Percentiles rank a stretch among this genome's conserved stretches.
These are phyloP conservation scores for Parnassius mnemosyne DNA, from an alignment of 2,888 invertebrate species.

Conservation along the genomic window DNA sequence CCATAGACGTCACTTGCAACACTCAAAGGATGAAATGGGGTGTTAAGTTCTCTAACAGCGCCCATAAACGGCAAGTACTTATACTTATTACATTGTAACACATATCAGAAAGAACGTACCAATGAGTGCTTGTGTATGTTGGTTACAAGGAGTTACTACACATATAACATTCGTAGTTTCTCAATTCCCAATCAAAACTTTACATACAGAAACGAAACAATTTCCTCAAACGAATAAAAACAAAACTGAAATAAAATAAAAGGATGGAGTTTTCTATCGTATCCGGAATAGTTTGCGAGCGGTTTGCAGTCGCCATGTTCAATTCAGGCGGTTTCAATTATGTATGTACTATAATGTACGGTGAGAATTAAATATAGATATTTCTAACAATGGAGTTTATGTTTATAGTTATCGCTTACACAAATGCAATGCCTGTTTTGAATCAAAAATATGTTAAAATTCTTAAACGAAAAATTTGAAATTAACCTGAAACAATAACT, in stretches of 20 bases:
- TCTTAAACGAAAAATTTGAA: no score
- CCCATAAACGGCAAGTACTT: no score
- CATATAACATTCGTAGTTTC: constrained; percentile 27
- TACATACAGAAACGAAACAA: constrained; percentile 57
- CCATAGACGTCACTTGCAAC: no score
- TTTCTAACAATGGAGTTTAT: neutral
- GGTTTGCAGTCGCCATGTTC: constrained; percentile 71
- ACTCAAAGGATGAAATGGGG: no score
- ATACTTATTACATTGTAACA: no score
- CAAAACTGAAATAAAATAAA: constrained; percentile 71
- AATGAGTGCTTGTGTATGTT: no score
- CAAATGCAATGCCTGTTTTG: no score
- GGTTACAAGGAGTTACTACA: neutral
- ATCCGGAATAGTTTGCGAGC: constrained; percentile 72
- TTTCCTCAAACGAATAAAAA: constrained; percentile 65
- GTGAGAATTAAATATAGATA: neutral
- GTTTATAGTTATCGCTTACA: no score
- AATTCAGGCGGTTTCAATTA: constrained; percentile 54
- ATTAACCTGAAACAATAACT: no score
- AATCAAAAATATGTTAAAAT: no score
- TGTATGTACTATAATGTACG: constrained; percentile 36
- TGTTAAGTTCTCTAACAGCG: no score
- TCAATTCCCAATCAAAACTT: constrained; percentile 44
- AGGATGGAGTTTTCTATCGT: constrained; percentile 71
- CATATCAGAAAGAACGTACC: no score